Evolutionary conservation across 1,140 invertebrate genomes (phyloP), one percentile per base, ranked within the genome.

Genomic region (Monomorium pharaonis): DNA sequence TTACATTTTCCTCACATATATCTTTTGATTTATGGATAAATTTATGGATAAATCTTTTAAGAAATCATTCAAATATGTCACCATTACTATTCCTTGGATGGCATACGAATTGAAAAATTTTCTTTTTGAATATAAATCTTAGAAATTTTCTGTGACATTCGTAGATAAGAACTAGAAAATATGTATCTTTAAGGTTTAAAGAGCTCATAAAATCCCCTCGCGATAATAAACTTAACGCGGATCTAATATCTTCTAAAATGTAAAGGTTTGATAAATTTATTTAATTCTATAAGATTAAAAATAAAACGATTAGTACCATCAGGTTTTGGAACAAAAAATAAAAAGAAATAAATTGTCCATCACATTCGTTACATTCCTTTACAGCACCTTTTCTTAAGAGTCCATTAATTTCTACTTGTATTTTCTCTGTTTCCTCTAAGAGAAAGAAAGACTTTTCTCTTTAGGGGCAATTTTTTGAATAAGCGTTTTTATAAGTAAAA

Each of bases 241-340:
- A 30, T 54, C 74, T 56, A 6, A 86, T 67, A 37, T 92, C 88
- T 56, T 92, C 86, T 92, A 65, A 92, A 92, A 69, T 92, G 88
- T 16, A 10, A 0, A 0, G 51, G 21, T 5, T 27, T n/a, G 14
- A 92, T 84, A 74, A 91, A 92, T 47, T 87, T 49, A 72, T 92
- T 92, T 4, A 91, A 42, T 4, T 75, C 18, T 70, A 88, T 90
- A 56, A 91, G 72, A 67, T 92, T 92, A 58, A 92, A 54, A 72
- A 92, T 89, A 37, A 92, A 91, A 0, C 91, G 49, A 37, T 69
- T 44, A 5, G 76, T 63, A 0, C 88, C 85, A 77, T 91, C 67
- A 3, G 87, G 54, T 87, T 89, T 90, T 10, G 81, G 51, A 14
- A 84, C 65, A 91, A 24, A 33, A 91, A 90, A 51, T 90, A 60